Base-by-base conservation (phyloP, 2,113 vertebrate species). In the Delphinapterus leucas region DNA sequence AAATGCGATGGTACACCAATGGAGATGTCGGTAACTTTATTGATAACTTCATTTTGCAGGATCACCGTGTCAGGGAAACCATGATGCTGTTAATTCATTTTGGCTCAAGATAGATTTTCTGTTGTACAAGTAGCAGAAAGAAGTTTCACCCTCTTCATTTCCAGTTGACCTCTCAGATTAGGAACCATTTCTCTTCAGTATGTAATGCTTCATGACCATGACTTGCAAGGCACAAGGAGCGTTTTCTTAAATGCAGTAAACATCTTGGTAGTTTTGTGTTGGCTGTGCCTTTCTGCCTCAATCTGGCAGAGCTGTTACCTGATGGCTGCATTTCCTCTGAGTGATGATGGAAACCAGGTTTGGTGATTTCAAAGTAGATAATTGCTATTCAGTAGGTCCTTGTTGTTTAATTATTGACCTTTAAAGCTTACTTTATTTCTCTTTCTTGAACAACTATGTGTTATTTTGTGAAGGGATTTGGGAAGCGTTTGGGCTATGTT, bases 361-460 rank as follows among this genome's bases (percentile, higher is more conserved):
- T 68, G 38, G 31, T 85, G 17, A 58, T 73, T 90, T 90, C 7
- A 36, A 38, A 70, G n/a, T 28, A 38, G 47, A 77, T n/a, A 90
- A 83, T 2, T 63, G 9, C 8, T 76, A 23, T 63, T 80, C 23
- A 20, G 31, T 23, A 47, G 81, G 44, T 80, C 55, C 26, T 74
- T 79, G 23, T 28, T 73, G 38, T 41, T 61, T 73, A 68, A 38
- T 82, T 65, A 73, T 20, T 65, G 21, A 18, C 36, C 65, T 84
- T 44, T 33, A 88, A 92, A 67, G 18, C 15, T 58, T 71, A 44
- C 80, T 67, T 67, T n/a, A 36, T 83, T 79, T 74, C 18, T 89
- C 17, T 33, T 11, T 49, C 41, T 71, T 47, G 18, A 90, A 63
- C 2, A 61, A 28, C 18, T 38, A 20, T 38, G 10, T 8, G 5